Evolutionary conservation across 92 coral and sea anemone genomes (phyloP).

Genomic region (Muricea muricata): DNA sequence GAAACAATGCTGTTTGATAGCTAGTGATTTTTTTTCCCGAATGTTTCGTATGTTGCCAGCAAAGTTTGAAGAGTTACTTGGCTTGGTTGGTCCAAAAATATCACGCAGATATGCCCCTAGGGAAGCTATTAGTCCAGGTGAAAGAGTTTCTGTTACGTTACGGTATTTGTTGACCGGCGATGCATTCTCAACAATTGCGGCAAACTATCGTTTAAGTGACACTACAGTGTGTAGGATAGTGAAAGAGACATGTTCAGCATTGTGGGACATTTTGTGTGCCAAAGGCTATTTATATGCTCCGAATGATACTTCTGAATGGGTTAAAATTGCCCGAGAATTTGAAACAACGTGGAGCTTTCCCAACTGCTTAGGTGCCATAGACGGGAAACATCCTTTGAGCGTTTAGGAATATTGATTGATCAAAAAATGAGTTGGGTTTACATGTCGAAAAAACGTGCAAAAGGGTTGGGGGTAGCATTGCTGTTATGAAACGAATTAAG

Average conservation of each 20-base stretch:
- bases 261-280: not conserved
- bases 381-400: no score
- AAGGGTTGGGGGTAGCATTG: no score
- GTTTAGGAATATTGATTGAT: no score
- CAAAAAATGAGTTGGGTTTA: no score
- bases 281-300: not conserved
- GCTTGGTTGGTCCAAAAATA: slow-evolving; percentile 20
- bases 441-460: no score
- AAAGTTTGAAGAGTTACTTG: slow-evolving; percentile 31
- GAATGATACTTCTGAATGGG: not conserved
- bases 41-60: slow-evolving; percentile 37
- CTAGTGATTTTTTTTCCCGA: slow-evolving; percentile 7
- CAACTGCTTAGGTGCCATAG: no score
- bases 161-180: not conserved
- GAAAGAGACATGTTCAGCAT: not conserved
- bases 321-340: not conserved
- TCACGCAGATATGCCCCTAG: not conserved
- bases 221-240: not conserved
- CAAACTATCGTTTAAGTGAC: not conserved
- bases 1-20: slow-evolving; percentile 32
- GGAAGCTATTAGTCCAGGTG: not conserved
- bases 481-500: no score
- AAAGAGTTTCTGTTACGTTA: not conserved
- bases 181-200: not conserved
- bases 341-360: no score